These are phyloP conservation scores for Apocrypta bakeri DNA, from an alignment of 1,140 invertebrate species.

Conservation along the genomic window DNA sequence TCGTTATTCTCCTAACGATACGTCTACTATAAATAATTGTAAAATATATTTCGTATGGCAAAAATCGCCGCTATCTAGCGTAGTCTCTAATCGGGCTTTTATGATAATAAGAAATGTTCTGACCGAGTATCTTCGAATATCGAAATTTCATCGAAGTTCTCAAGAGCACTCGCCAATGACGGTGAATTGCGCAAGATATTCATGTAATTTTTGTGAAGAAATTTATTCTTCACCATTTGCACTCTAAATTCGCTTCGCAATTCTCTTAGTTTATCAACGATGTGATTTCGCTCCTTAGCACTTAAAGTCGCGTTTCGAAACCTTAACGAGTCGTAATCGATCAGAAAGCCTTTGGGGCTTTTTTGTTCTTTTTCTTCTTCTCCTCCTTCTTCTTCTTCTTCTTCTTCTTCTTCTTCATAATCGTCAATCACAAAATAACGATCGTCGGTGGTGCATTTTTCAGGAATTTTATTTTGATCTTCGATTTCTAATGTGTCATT, in stretches of 20 bases:
- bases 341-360: not conserved
- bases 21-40: too few species aligned
- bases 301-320: not conserved
- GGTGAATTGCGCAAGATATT: slow-evolving; percentile 13
- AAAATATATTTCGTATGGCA: too few species aligned
- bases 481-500: not conserved
- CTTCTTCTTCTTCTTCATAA: slow-evolving; percentile 22
- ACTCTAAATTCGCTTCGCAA: slow-evolving; percentile 2
- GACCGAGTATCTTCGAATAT: slow-evolving; percentile 40
- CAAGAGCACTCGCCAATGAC: not conserved
- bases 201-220: slow-evolving; percentile 41
- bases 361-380: not conserved
- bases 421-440: not conserved
- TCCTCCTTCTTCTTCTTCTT: not conserved
- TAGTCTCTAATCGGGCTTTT: too few species aligned
- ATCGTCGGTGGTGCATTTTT: not conserved
- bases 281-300: not conserved
- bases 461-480: not conserved
- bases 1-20: too few species aligned
- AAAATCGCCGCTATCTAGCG: too few species aligned
- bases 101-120: slow-evolving; percentile 9
- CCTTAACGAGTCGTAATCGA: not conserved
- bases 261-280: not conserved
- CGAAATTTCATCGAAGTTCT: slow-evolving; percentile 42
- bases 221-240: slow-evolving; percentile 14